These are phyloP conservation scores for Aradophagus sp. DNA, from an alignment of 1,140 invertebrate genomes.

Conservation along the genomic window DNA sequence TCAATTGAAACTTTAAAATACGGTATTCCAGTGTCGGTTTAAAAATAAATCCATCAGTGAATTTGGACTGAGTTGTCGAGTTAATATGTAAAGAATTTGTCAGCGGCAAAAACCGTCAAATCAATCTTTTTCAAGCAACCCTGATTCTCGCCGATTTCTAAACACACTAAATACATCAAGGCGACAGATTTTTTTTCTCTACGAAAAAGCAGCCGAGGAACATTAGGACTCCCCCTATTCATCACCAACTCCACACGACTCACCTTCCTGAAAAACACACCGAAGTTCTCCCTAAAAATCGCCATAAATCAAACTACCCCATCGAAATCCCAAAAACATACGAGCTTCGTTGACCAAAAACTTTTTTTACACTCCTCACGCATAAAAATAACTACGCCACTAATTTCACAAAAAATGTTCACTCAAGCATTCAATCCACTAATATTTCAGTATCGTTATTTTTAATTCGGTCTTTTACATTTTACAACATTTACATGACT, in stretches of 20 bases:
- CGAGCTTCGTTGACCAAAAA: slow-evolving; percentile 27
- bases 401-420: neutral
- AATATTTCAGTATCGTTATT: too few species aligned
- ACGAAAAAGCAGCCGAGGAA: slow-evolving; percentile 21
- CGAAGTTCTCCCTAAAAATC: slow-evolving; percentile 35
- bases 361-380: slow-evolving; percentile 25
- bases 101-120: neutral
- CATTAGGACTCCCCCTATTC: slow-evolving; percentile 45
- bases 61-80: too few species aligned
- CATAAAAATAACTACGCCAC: slow-evolving; percentile 19
- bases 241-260: slow-evolving; percentile 31
- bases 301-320: slow-evolving; percentile 44
- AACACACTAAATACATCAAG: slow-evolving; percentile 22
- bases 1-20: too few species aligned
- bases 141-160: slow-evolving; percentile 1
- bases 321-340: slow-evolving; percentile 46
- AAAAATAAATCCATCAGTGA: too few species aligned
- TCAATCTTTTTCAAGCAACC: slow-evolving; percentile 8
- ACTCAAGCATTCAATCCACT: too few species aligned
- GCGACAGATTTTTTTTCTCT: slow-evolving; percentile 21
- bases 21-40: too few species aligned
- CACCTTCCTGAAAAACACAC: slow-evolving; percentile 32
- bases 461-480: too few species aligned
- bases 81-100: too few species aligned
- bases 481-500: too few species aligned